Evolutionary conservation across 2,113 vertebrate species (phyloP).

Genomic region (Catharus minimus): DNA sequence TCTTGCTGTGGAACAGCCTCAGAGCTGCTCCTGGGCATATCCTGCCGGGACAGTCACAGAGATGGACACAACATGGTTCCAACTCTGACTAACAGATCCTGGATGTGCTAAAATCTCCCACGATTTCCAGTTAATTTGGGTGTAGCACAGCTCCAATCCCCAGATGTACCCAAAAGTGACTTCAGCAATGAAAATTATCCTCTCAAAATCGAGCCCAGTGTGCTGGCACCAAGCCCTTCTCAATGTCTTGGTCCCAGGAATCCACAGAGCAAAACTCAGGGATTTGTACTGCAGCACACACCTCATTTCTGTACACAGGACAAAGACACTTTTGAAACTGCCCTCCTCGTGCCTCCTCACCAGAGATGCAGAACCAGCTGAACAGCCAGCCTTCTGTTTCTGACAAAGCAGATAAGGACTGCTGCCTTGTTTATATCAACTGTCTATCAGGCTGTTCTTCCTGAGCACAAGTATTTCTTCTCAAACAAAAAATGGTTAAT

Average conservation of each 20-base stretch:
- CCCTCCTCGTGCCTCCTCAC: neutral
- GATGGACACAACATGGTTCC: accelerated
- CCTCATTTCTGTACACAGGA: neutral
- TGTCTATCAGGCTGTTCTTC: neutral
- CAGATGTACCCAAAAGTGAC: neutral
- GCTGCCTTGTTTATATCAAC: conserved; percentile 4
- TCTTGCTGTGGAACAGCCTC: neutral
- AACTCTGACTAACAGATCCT: neutral
- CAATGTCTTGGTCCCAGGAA: neutral
- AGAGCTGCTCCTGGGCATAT: neutral
- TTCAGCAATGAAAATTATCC: neutral
- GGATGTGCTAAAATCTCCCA: neutral
- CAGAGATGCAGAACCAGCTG: neutral
- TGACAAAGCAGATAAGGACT: neutral
- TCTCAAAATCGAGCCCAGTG: accelerated
- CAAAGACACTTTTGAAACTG: neutral
- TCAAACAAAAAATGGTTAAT: conserved; percentile 16
- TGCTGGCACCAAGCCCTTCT: neutral
- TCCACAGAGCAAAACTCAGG: neutral
- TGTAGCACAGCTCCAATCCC: neutral
- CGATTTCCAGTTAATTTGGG: neutral
- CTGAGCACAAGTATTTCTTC: neutral
- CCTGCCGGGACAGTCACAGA: accelerated
- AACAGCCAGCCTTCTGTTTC: neutral
- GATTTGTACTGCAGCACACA: neutral